Percentiles rank a stretch among this genome's conserved stretches.
Evolutionary conservation across 1,140 invertebrate species (phyloP).

Genomic region (Alviniconcha marisindica): DNA sequence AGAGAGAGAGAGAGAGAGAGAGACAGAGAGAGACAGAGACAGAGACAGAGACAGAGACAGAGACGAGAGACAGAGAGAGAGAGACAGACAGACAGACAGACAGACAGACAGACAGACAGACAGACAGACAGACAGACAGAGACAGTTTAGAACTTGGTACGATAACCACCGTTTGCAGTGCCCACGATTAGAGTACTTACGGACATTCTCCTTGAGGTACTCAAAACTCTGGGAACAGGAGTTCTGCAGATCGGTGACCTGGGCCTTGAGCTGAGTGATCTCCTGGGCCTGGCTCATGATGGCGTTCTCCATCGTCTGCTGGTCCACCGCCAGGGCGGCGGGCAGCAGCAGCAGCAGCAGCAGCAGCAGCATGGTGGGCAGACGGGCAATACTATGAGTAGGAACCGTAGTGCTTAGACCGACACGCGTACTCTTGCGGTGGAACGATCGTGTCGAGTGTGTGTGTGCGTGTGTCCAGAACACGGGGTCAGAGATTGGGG

Average conservation of each 20-base stretch:
- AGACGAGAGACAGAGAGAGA: too few species aligned
- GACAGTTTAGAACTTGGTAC: neutral
- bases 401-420: neutral
- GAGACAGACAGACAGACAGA: too few species aligned
- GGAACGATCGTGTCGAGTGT: neutral
- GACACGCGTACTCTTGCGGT: neutral
- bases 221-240: neutral
- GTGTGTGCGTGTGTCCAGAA: neutral
- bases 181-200: neutral
- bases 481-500: neutral
- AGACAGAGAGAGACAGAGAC: too few species aligned
- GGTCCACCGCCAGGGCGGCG: neutral
- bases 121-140: neutral
- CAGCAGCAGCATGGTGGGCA: too few species aligned
- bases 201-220: neutral
- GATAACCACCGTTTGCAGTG: neutral
- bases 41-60: too few species aligned
- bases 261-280: neutral
- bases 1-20: too few species aligned
- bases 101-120: too few species aligned
- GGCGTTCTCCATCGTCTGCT: neutral
- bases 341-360: neutral
- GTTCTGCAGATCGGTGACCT: neutral
- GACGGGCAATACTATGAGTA: too few species aligned
- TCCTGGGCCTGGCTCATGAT: neutral